Base-by-base conservation (phyloP, 2,797 vertebrate species). In the Myoxocephalus aenaeus region DNA sequence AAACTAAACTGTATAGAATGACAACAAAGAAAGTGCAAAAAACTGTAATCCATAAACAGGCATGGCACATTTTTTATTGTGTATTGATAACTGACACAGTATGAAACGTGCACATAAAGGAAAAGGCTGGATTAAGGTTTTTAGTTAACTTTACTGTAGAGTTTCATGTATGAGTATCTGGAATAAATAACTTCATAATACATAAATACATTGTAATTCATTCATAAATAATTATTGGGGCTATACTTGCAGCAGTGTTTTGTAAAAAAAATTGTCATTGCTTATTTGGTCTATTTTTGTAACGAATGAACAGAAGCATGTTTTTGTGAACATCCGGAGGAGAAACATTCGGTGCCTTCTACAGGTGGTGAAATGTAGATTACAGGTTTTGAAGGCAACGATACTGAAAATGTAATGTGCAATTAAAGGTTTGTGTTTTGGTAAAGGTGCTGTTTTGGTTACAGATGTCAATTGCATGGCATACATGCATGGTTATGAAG, bases 391-490 rank as follows among this genome's bases (percentile, higher is more conserved):
- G 29, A 62, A 38, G 4, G 63, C 56, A 29, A 44, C 64, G 38
- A 59, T 10, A 25, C 38, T 20, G 18, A 53, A 63, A 66, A 54
- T 70, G 38, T 40, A 14, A 8, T 42, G 20, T 38, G 34, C 14
- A 51, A 56, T 48, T 36, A 46, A 1, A 59, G 14, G 17, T 7
- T 66, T 1, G 12, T 67, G 50, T 61, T 82, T 78, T 75, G 61
- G 51, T 40, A 78, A 83, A 70, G 63, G 7, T 22, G 58, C 15
- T 46, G 44, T 46, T 46, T 46, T 46, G 42, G 44, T 46, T 17
- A 44, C 15, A 20, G 15, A 50, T 50, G 46, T 79, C 36, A 65
- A 65, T 51, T 64, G 14, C 34, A 72, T 53, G 57, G 25, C 25
- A 27, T 27, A 2, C 25, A 20, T 6, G 46, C 53, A n/a, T n/a